Percentiles rank a stretch among this genome's conserved stretches.
Evolutionary conservation across 2,113 vertebrate species (phyloP).

Genomic region (Azemiops feae): DNA sequence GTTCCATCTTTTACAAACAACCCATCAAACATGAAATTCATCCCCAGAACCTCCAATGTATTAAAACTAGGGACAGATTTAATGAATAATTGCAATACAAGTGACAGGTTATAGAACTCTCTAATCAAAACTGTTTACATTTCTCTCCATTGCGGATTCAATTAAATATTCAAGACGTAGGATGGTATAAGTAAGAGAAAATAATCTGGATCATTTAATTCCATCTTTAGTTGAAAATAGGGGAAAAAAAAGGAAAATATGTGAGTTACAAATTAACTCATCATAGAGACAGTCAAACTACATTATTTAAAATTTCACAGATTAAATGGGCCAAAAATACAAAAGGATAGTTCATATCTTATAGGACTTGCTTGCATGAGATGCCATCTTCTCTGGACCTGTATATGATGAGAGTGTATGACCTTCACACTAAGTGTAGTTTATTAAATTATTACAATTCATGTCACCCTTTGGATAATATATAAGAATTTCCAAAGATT

Average conservation of each 20-base stretch:
- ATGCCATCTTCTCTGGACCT: not conserved
- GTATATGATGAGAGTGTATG: not conserved
- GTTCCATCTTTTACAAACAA: not conserved
- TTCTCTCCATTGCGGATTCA: constrained; percentile 9
- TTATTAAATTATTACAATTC: not conserved
- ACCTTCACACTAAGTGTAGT: not conserved
- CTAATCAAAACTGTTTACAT: constrained; percentile 11
- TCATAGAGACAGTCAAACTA: not conserved
- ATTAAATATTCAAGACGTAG: constrained; percentile 23
- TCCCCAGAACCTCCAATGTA: not conserved
- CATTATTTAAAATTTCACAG: constrained; percentile 1
- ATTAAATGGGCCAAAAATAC: not conserved
- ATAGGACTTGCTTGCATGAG: not conserved
- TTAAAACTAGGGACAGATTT: not conserved
- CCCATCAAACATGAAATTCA: not conserved
- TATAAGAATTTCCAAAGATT: not conserved
- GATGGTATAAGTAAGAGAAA: not conserved
- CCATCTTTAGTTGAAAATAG: constrained; percentile 6
- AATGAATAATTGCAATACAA: constrained; percentile 18
- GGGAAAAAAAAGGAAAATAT: not conserved
- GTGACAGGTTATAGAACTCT: not conserved
- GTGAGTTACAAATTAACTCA: constrained; percentile 15
- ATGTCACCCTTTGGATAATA: not conserved
- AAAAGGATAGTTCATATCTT: not conserved
- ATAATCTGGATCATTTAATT: constrained; percentile 23